phyloP scores from a whole-genome alignment of 2,797 vertebrate species.

The Gila robusta region DNA sequence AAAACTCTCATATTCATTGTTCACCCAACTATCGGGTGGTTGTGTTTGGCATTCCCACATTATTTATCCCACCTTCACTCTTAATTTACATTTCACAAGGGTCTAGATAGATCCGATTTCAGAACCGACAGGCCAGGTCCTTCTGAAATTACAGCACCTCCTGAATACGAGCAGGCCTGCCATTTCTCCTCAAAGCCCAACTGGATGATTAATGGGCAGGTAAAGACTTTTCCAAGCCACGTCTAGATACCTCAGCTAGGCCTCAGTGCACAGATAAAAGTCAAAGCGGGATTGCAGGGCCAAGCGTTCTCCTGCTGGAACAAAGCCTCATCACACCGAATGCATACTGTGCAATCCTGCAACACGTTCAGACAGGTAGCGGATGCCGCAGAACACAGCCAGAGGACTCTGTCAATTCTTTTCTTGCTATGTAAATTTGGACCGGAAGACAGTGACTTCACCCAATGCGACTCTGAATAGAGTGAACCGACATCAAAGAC shows the following conservation, averaged over 20 bases:
- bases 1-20: neutral
- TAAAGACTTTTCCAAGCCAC: conserved; percentile 27
- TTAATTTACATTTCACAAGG: conserved; percentile 14
- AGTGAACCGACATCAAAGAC: conserved; percentile 53
- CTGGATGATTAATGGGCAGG: conserved; percentile 39
- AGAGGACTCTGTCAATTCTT: conserved; percentile 33
- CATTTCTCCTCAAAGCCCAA: conserved; percentile 35
- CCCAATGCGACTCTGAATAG: conserved; percentile 24
- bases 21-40: neutral
- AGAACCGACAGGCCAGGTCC: conserved; percentile 7
- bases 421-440: conserved; percentile 48
- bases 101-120: conserved; percentile 8
- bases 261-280: conserved; percentile 21
- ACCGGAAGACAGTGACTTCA: conserved; percentile 54
- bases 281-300: conserved; percentile 28
- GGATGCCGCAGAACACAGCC: neutral
- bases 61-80: conserved; percentile 15
- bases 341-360: conserved; percentile 56
- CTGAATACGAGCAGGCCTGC: conserved; percentile 2
- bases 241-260: conserved; percentile 22
- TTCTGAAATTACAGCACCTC: conserved; percentile 12
- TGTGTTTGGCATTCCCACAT: conserved; percentile 12
- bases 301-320: conserved; percentile 44
- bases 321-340: conserved; percentile 50
- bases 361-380: conserved; percentile 58